Percentiles rank a stretch among this genome's conserved stretches.
These are phyloP conservation scores for Tachysurus vachellii DNA, from an alignment of 2,113 vertebrate species.

Conservation along the genomic window DNA sequence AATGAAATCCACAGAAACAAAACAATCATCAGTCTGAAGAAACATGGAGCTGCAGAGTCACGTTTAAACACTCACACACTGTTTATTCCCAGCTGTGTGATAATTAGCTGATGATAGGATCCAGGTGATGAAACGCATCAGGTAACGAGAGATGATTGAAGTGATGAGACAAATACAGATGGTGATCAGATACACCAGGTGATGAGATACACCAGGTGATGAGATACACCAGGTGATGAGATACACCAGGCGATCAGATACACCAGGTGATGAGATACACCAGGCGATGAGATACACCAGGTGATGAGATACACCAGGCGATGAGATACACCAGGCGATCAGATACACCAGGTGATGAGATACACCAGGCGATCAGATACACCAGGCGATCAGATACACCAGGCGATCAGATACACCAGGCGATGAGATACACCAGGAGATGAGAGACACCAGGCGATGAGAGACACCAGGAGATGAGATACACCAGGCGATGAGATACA, in stretches of 20 bases:
- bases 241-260: neutral
- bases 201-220: neutral
- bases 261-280: neutral
- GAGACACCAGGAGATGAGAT: too few relatives aligned
- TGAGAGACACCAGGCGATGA: neutral
- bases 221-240: neutral
- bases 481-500: neutral
- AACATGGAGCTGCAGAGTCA: neutral
- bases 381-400: neutral
- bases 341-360: neutral
- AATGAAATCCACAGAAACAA: constrained; percentile 40
- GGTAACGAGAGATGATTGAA: neutral
- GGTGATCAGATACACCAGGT: neutral
- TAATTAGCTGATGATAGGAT: too few relatives aligned
- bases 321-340: neutral
- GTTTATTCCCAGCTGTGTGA: neutral
- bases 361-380: neutral
- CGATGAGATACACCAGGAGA: neutral
- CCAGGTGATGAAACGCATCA: neutral
- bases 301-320: neutral
- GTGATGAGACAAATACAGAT: too few relatives aligned
- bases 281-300: neutral
- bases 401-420: too few relatives aligned
- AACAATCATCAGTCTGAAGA: neutral
- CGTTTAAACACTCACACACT: neutral